Evolutionary conservation across 2,797 vertebrate species (phyloP), one percentile per base, ranked within the genome.

Genomic region (Molossus alvarezi): DNA sequence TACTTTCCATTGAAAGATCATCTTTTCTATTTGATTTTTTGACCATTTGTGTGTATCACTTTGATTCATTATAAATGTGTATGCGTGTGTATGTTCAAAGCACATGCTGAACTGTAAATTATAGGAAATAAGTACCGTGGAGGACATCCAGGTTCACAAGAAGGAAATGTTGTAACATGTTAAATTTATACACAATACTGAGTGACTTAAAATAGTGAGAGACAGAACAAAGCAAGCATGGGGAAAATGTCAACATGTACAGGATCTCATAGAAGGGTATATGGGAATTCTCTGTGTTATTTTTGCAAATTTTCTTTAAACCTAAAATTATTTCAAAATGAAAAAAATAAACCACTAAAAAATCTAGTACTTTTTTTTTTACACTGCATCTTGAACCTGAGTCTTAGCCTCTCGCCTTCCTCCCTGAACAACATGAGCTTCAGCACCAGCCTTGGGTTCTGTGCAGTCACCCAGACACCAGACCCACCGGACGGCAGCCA

Each of bases 231-330:
- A 73, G 81, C 29, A 27, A 67, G 65, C 13, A 2, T n/a, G 29
- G n/a, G 58, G 58, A 60, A 91, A 80, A 91, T 9, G 10, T 57
- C 86, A 14, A 25, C 71, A 37, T 45, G 88, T 85, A 76, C 7
- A 9, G 48, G 21, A 29, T 88, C 72, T 64, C 55, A 0, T 20
- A 71, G 37, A 94, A 64, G 60, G 45, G n/a, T 37, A 10, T 53
- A 48, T 48, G 14, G 73, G 37, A 77, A 72, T 67, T 89, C 55
- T 82, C 76, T 71, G 41, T 82, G 27, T 79, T 58, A 11, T 72
- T 95, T 91, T 89, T 85, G 37, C 21, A 41, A 57, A 60, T 94
- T 94, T 48, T 75, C 15, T 80, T 87, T 73, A 90, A 93, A 67
- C 84, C 72, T 84, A n/a, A 79, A 87, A 90, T 84, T 92, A 75